Conservation (phyloP, 1,140 invertebrate genomes). For the Zaprionus ghesquierei region DNA sequence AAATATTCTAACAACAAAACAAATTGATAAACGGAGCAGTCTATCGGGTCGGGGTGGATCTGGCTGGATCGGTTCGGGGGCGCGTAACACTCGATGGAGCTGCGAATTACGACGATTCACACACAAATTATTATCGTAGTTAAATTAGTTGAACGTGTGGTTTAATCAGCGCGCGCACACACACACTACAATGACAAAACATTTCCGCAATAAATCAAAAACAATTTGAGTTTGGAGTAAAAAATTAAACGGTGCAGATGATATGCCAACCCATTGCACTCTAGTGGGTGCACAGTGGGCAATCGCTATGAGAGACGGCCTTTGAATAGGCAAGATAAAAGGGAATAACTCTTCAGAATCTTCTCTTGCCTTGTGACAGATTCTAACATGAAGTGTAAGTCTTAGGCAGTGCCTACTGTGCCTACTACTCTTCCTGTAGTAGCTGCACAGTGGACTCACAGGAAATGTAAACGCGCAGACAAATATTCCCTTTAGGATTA, state of each 20-base stretch:
- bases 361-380: no score
- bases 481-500: no score
- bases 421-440: no score
- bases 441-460: no score
- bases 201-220: constrained; percentile 23
- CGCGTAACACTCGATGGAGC: not conserved
- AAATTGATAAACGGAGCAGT: not conserved
- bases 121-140: constrained; percentile 24
- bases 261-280: not conserved
- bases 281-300: not conserved
- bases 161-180: constrained; percentile 8
- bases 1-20: not conserved
- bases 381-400: no score
- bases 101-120: constrained; percentile 1
- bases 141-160: not conserved
- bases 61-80: not conserved
- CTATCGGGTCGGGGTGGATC: not conserved
- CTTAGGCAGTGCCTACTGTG: no score
- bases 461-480: no score
- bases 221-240: constrained; percentile 1
- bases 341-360: no score
- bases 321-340: not conserved
- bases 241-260: not conserved
- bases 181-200: constrained; percentile 24
- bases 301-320: not conserved